A percentile compares a stretch with the other conserved stretches of the same genome.
These are phyloP conservation scores for Arge pagana DNA, from an alignment of 2,888 invertebrate genomes.

Conservation along the genomic window DNA sequence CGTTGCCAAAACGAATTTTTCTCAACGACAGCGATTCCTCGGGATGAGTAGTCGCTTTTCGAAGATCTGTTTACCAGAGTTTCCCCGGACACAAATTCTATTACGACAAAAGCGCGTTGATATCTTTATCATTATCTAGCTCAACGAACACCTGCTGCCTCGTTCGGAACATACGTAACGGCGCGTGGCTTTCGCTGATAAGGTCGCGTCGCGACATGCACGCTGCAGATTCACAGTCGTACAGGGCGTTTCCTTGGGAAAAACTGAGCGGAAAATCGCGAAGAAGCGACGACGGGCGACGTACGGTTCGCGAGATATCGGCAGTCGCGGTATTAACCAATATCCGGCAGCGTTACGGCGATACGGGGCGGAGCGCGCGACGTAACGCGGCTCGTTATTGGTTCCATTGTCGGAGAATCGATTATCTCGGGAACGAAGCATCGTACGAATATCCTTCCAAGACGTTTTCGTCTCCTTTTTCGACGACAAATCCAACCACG, in stretches of 20 bases:
- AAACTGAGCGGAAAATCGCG: background rate
- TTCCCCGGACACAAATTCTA: background rate
- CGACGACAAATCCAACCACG: too few relatives aligned
- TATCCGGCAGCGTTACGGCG: too few relatives aligned
- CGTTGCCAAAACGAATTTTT: slow-evolving; percentile 2
- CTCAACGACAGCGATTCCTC: background rate
- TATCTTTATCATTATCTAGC: slow-evolving; percentile 17
- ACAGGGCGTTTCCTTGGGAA: background rate
- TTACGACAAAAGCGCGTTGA: slow-evolving; percentile 5
- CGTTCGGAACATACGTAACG: background rate
- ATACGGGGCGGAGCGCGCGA: too few relatives aligned
- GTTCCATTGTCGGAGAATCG: too few relatives aligned
- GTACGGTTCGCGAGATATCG: background rate
- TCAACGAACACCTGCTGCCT: slow-evolving; percentile 18
- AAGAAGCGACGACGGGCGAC: background rate
- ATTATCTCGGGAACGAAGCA: too few relatives aligned
- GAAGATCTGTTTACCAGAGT: background rate
- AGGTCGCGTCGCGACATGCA: background rate
- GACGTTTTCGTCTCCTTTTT: too few relatives aligned
- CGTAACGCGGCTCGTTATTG: too few relatives aligned
- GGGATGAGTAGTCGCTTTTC: background rate
- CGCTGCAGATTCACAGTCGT: background rate
- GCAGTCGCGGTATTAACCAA: too few relatives aligned
- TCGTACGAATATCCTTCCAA: too few relatives aligned
- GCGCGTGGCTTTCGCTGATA: slow-evolving; percentile 15